These are phyloP conservation scores for Catharus ustulatus DNA, from an alignment of 2,797 vertebrate genomes.

Conservation along the genomic window DNA sequence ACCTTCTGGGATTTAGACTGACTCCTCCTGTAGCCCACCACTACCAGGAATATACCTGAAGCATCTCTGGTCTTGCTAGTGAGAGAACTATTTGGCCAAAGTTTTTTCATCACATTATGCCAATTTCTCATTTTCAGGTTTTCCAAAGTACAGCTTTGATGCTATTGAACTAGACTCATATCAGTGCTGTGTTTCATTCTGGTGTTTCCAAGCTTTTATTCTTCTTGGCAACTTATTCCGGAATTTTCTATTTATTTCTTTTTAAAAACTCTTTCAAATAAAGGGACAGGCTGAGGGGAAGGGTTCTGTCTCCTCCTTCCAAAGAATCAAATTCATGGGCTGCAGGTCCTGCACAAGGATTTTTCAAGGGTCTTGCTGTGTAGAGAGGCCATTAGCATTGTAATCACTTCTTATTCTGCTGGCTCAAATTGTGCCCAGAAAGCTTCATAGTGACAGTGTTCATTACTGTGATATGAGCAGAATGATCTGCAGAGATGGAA, in stretches of 20 bases:
- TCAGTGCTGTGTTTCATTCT: neutral
- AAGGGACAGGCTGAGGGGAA: accelerated
- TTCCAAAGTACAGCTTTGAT: neutral
- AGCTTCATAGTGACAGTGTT: neutral
- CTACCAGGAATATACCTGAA: neutral
- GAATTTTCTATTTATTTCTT: neutral
- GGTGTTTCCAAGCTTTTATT: neutral
- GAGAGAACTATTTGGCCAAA: neutral
- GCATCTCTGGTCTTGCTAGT: neutral
- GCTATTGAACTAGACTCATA: neutral
- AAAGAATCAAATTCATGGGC: neutral
- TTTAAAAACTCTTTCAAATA: neutral
- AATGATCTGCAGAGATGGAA: neutral
- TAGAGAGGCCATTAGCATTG: neutral
- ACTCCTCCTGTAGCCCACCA: neutral
- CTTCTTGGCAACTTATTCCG: neutral
- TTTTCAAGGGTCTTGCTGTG: neutral
- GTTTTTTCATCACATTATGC: neutral
- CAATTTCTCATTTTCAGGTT: neutral
- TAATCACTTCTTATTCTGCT: neutral
- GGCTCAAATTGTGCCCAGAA: neutral
- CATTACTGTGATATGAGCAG: neutral
- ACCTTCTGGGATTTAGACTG: neutral
- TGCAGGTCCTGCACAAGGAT: neutral
- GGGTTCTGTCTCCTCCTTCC: neutral